These are phyloP conservation scores for Diploscapter pachys DNA, from an alignment of 1,140 invertebrate species.

Conservation along the genomic window DNA sequence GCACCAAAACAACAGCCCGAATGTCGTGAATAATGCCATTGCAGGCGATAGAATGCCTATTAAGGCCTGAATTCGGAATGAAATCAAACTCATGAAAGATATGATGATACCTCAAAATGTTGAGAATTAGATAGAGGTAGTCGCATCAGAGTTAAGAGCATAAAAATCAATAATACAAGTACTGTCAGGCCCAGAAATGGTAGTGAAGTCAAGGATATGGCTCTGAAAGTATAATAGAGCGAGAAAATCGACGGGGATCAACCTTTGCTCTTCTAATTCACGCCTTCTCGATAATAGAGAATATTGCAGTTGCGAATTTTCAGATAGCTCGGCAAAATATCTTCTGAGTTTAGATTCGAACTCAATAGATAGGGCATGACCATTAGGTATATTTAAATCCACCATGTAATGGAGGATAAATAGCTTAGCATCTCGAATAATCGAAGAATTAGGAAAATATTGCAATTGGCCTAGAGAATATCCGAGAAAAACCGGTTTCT, in stretches of 20 bases:
- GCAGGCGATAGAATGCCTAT: slow-evolving; percentile 50
- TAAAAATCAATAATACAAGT: slow-evolving; percentile 45
- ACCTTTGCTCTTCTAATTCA: slow-evolving; percentile 51
- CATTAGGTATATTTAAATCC: slow-evolving; percentile 45
- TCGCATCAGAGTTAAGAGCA: slow-evolving; percentile 48
- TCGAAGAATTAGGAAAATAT: background rate
- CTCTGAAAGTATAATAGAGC: slow-evolving; percentile 6
- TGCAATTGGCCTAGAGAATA: slow-evolving; percentile 46
- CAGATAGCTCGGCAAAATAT: slow-evolving; percentile 40
- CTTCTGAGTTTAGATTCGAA: slow-evolving; percentile 46
- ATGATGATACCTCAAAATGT: slow-evolving; percentile 45
- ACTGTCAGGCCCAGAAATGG: slow-evolving; percentile 50
- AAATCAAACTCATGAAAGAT: background rate
- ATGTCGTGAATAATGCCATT: slow-evolving; percentile 51
- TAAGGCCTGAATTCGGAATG: slow-evolving; percentile 35
- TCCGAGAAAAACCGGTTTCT: slow-evolving; percentile 43
- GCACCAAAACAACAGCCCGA: slow-evolving; percentile 46
- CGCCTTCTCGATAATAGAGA: slow-evolving; percentile 48
- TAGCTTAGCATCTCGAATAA: slow-evolving; percentile 37
- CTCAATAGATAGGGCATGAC: slow-evolving; percentile 34
- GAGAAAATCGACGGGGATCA: background rate
- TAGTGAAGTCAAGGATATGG: slow-evolving; percentile 45
- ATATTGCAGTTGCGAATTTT: slow-evolving; percentile 45
- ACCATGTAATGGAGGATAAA: slow-evolving; percentile 56
- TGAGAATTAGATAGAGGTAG: slow-evolving; percentile 50